Conservation (phyloP, 2,888 invertebrate genomes). For the Tetheella fluctuosa region DNA sequence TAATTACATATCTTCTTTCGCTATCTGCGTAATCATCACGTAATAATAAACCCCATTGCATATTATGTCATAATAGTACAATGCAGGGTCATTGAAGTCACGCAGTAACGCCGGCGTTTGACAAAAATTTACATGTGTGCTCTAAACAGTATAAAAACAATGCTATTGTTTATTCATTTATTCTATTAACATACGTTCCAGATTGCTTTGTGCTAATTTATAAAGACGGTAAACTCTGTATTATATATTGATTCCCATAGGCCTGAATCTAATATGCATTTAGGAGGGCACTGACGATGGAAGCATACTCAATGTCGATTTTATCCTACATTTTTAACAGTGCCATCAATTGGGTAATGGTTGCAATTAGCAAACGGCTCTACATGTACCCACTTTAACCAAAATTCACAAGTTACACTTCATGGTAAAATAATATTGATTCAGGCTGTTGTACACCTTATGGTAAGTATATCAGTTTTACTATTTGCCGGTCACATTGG, state of each 20-base stretch:
- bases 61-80: constrained; percentile 12
- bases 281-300: neutral
- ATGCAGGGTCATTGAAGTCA: constrained; percentile 36
- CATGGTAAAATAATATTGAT: neutral
- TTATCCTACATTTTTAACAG: too few relatives aligned
- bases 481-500: neutral
- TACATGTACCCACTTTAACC: neutral
- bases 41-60: neutral
- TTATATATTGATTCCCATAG: neutral
- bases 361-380: neutral
- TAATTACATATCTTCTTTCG: constrained; percentile 2
- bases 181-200: constrained; percentile 6
- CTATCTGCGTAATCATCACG: constrained; percentile 9
- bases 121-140: constrained; percentile 22
- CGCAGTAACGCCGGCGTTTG: constrained; percentile 31
- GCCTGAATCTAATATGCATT: neutral
- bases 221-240: neutral
- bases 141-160: constrained; percentile 6
- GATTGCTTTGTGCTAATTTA: neutral
- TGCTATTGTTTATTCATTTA: neutral
- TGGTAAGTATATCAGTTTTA: neutral
- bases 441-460: neutral
- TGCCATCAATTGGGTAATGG: too few relatives aligned
- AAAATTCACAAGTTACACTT: neutral
- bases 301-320: neutral